Evolutionary conservation across 2,888 invertebrate species (phyloP), one percentile per base, ranked within the genome.

Genomic region (Heliconius ismenius): DNA sequence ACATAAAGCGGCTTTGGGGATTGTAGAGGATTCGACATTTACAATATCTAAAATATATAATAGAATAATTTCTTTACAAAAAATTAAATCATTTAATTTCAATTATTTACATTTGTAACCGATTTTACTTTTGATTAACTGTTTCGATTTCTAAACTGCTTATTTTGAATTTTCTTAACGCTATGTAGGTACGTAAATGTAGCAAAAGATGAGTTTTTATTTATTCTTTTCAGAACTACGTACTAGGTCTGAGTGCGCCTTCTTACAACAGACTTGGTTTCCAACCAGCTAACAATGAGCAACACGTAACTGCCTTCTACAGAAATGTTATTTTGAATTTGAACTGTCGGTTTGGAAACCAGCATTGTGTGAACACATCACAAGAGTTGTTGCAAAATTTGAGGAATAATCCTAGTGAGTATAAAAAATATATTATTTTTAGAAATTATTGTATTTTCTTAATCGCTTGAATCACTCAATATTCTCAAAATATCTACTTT

Each of bases 401-500:
- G 76, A 90, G 88, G 28, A 86, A 89, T 28, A 88, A 95, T 64
- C 92, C 92, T 43, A 85, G 95, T 90, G 89, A 94, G 88, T 87
- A 21, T 32, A 36, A 26, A 60, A 36, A 28, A 28, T 58, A 58
- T n/a, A 7, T 32, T 32, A 6, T 32, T 32, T 32, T 32, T 32
- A 1, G 32, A 39, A 39, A 49, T 49, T 49, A 49, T 49, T 49
- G 11, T 49, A 18, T 0, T 15, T 49, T 49, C 3, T 49, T 15
- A 49, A 49, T 11, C 49, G 18, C 6, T 49, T 49, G 43, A 43
- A 43, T 11, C 7, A 13, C 32, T 9, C 32, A 32, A 32, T 32
- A 32, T 32, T 32, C 32, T 7, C 32, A 32, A 32, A 32, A 32
- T 32, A 32, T 32, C 32, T 9, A 32, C 32, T 0, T 1, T 32